Base-by-base conservation (phyloP, 2,888 invertebrate species). In the Parapristionchus giblindavisi region DNA sequence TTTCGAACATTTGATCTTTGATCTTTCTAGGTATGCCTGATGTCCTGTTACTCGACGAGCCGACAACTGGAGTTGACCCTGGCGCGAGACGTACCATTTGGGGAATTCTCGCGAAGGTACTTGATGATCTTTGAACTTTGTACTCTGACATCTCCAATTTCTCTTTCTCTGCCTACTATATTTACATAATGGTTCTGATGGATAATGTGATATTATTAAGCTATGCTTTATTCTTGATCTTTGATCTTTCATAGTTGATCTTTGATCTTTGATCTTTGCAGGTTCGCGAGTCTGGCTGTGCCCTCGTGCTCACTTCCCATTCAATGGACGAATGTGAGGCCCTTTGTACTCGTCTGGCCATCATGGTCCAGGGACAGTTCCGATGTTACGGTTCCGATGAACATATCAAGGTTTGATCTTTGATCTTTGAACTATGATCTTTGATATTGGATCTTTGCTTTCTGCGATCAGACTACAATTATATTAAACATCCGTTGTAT, bases 281-380 rank as follows among this genome's bases (percentile, higher is more conserved):
- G 75, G 93, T 79, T 1, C 71, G 82, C 34, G 80, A 90, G 89
- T 87, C 83, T 3, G 90, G 91, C 5, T 91, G 91, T 80, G 90
- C 92, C 2, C 89, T 93, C 78, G 90, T 93, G 81, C 90, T 93
- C 77, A 92, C 92, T 11, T 92, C 92, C 1, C 92, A 93, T 88
- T 93, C 93, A 85, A 93, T 94, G 94, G 94, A 94, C 88, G 94
- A 94, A 90, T 94, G 93, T 89, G 94, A 94, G 87, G 92, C 92
- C 38, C 90, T 94, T 29, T 94, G 94, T 88, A 91, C 92, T 72
- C 91, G 93, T 75, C 89, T 94, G 79, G 93, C 92, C 2, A 93
- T 94, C 77, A 92, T 94, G 93, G 91, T 92, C 0, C 90, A 89
- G 77, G 94, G 94, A 11, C 52, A 74, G 36, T 89, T 94, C 81